phyloP scores from a whole-genome alignment of 2,888 invertebrate genomes.

The Barypeithes pellucidus region DNA sequence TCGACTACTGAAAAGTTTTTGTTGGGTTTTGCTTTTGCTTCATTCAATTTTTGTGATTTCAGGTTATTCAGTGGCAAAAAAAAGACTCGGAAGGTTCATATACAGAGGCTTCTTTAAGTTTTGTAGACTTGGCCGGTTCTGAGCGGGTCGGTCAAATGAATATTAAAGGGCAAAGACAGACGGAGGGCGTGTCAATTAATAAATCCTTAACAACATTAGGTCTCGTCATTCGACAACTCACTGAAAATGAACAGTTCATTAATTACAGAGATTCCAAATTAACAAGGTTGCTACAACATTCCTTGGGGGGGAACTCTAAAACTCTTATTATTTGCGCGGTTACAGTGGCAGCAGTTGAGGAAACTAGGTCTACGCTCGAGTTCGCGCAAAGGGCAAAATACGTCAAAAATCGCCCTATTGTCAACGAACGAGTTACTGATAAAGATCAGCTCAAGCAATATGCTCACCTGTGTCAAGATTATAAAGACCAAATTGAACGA shows the following conservation, averaged over 20 bases:
- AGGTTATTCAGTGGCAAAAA: constrained; percentile 67
- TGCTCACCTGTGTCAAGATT: constrained; percentile 40
- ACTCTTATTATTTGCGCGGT: constrained; percentile 91
- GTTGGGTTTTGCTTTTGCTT: not conserved
- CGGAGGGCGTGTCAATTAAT: constrained; percentile 90
- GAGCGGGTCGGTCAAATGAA: constrained; percentile 88
- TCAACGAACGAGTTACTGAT: constrained; percentile 76
- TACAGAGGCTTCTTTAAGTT: constrained; percentile 85
- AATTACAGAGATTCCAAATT: constrained; percentile 84
- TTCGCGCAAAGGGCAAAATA: constrained; percentile 89
- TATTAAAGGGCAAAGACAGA: constrained; percentile 83
- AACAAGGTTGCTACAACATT: constrained; percentile 87
- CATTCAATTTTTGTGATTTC: constrained; percentile 23
- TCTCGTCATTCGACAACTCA: constrained; percentile 87
- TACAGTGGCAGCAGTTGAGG: constrained; percentile 85
- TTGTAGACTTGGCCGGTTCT: constrained; percentile 94
- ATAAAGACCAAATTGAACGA: constrained; percentile 46
- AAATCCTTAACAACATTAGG: constrained; percentile 82
- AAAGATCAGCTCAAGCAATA: constrained; percentile 54
- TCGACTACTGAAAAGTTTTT: not conserved
- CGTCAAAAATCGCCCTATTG: constrained; percentile 84
- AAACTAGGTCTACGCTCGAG: constrained; percentile 79
- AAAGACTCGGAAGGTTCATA: constrained; percentile 70
- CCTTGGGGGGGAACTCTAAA: constrained; percentile 90
- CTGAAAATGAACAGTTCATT: constrained; percentile 74